Base-by-base conservation (phyloP, 2,113 vertebrate genomes). In the Agapornis roseicollis region DNA sequence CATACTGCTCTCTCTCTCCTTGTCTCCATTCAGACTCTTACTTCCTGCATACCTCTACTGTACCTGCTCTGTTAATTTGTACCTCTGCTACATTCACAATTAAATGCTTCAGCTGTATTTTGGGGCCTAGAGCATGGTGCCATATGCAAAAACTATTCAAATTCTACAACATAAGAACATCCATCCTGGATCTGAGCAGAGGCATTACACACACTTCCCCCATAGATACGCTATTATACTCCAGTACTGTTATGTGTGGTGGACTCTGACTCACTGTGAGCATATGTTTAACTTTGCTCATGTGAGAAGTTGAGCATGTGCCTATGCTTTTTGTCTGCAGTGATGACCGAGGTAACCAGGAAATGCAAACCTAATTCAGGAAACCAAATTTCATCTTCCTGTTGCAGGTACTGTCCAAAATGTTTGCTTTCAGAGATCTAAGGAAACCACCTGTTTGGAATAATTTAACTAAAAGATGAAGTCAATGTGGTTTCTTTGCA, bases 141-240 rank as follows among this genome's bases (percentile, higher is more conserved):
- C 66, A 80, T 83, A 88, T 91, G 83, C 70, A 92, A 86, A 90
- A 80, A 24, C 86, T 91, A 55, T 84, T 85, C 25, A 20, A 95
- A 90, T 56, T 72, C 83, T 66, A 52, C 72, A 92, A 81, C 56
- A 69, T 87, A 92, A 82, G 86, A 95, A 94, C 90, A 92, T 87
- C 88, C 86, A 81, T 90, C 78, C 89, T 91, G 93, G 70, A 89
- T 92, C 84, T 88, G 94, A 93, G 94, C 94, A 96, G 86, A 94
- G 82, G 80, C 68, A 93, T 79, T 81, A 90, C 64, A 88, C 64
- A 92, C 93, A 81, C 91, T 93, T 96, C 89, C 94, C 69, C 89
- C 91, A 85, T 41, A 79, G 89, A 81, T 44, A 50, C 33, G 78
- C 80, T 92, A 85, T 94, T 92, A 61, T 92, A 89, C 94, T 90